These are phyloP conservation scores for Polymixis lichenea DNA, from an alignment of 2,888 invertebrate genomes.

Conservation along the genomic window DNA sequence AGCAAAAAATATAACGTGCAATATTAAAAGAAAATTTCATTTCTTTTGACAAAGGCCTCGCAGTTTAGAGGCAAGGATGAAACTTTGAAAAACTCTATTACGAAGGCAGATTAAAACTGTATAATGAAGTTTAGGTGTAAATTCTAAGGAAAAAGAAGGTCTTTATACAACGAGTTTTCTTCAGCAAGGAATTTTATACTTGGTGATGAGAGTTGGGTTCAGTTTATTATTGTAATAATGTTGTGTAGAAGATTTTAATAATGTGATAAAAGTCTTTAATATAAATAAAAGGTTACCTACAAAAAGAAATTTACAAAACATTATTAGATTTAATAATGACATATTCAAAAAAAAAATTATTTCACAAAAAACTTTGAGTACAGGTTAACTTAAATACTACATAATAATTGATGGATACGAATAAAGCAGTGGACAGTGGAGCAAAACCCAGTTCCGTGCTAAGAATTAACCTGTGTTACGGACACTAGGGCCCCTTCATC, in stretches of 20 bases:
- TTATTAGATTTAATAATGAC: background rate
- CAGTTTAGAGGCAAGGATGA: conserved; percentile 62
- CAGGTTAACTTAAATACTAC: too few species aligned
- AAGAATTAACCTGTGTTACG: too few species aligned
- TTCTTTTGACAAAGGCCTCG: conserved; percentile 60
- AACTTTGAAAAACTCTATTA: conserved; percentile 74
- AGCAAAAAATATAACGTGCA: conserved; percentile 42
- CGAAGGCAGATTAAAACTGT: conserved; percentile 70
- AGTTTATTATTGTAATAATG: conserved; percentile 21
- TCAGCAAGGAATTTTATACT: conserved; percentile 55
- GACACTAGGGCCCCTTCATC: too few species aligned
- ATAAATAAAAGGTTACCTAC: too few species aligned
- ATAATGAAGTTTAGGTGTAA: conserved; percentile 74
- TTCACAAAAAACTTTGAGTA: too few species aligned
- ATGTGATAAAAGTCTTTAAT: background rate
- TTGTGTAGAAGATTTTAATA: conserved; percentile 12
- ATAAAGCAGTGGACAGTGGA: too few species aligned
- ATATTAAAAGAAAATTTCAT: conserved; percentile 61
- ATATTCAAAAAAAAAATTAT: too few species aligned
- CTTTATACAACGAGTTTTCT: conserved; percentile 58
- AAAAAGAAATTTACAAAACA: background rate
- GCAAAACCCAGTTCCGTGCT: too few species aligned
- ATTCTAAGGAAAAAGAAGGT: conserved; percentile 68
- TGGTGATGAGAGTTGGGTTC: conserved; percentile 29
- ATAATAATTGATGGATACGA: too few species aligned